These are phyloP conservation scores for Pammene fasciana DNA, from an alignment of 2,888 invertebrate genomes.

Conservation along the genomic window DNA sequence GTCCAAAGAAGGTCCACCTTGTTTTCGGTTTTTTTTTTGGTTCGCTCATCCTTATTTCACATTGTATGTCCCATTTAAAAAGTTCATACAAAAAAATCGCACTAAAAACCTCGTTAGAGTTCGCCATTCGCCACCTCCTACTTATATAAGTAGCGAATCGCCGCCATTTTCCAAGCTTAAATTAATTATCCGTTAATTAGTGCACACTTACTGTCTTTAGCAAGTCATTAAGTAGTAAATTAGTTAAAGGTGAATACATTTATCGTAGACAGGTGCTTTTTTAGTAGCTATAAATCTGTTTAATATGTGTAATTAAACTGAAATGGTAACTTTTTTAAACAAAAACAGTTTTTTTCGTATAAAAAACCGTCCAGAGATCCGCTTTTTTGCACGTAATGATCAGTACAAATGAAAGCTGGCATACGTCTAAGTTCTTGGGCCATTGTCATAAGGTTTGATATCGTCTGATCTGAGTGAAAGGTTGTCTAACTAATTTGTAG, in stretches of 20 bases:
- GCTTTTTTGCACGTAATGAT: not conserved
- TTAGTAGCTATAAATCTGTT: slow-evolving; percentile 30
- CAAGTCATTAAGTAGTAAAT: slow-evolving; percentile 23
- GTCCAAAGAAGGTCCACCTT: too few relatives aligned
- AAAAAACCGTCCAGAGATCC: not conserved
- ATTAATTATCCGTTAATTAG: slow-evolving; percentile 16
- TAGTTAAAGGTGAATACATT: slow-evolving; percentile 5
- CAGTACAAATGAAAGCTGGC: not conserved
- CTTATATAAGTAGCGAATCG: not conserved
- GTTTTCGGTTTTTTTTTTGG: too few relatives aligned
- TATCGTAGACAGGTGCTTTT: slow-evolving; percentile 28
- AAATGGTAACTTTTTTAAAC: slow-evolving; percentile 3
- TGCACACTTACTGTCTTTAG: slow-evolving; percentile 10
- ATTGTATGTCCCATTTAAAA: too few relatives aligned
- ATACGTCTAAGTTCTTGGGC: not conserved
- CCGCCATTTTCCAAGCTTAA: slow-evolving; percentile 1
- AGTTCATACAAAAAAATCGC: too few relatives aligned
- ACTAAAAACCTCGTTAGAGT: too few relatives aligned
- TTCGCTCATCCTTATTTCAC: too few relatives aligned
- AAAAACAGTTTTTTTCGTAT: slow-evolving; percentile 3
- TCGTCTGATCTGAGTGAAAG: not conserved
- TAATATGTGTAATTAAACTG: slow-evolving; percentile 22
- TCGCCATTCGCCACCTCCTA: too few relatives aligned
- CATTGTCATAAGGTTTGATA: not conserved
- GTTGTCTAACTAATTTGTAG: not conserved